phyloP scores from a whole-genome alignment of 2,888 invertebrate genomes.

The Nudaria mundana region DNA sequence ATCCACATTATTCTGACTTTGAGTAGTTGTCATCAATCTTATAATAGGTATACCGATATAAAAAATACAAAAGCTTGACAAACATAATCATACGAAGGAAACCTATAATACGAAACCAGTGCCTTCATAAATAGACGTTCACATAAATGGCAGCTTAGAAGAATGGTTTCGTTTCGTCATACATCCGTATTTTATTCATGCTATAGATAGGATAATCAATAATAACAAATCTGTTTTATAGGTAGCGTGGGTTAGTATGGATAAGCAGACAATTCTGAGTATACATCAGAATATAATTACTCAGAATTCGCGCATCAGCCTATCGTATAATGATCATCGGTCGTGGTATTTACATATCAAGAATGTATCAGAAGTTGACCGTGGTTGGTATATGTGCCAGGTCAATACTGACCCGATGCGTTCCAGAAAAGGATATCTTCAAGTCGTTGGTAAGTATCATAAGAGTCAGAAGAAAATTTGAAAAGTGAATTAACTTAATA shows the following conservation, averaged over 20 bases:
- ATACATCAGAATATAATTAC: conserved; percentile 96
- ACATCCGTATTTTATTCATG: conserved; percentile 4
- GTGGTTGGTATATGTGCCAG: conserved; percentile 96
- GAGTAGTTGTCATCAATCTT: not conserved
- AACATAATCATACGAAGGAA: conserved; percentile 1
- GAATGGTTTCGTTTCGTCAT: conserved; percentile 3
- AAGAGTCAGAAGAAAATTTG: too few relatives aligned
- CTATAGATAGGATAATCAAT: conserved; percentile 1
- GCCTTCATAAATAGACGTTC: conserved; percentile 2
- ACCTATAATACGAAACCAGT: conserved; percentile 3
- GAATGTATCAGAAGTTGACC: conserved; percentile 91
- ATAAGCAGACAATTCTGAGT: conserved; percentile 95
- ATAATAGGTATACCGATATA: conserved; percentile 1
- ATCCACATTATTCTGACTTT: not conserved
- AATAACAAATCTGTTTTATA: conserved; percentile 44
- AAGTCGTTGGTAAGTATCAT: conserved; percentile 90
- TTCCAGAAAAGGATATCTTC: conserved; percentile 92
- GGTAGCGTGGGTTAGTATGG: conserved; percentile 97
- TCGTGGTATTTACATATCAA: conserved; percentile 96
- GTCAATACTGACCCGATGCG: conserved; percentile 97
- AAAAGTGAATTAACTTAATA: too few relatives aligned
- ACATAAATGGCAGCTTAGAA: conserved; percentile 6
- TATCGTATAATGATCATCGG: conserved; percentile 93
- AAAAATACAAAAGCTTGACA: not conserved
- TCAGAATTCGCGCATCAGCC: conserved; percentile 92